A percentile compares a stretch with the other conserved stretches of the same genome.
Evolutionary conservation across 2,113 vertebrate genomes (phyloP).

Genomic region (Cygnus atratus): DNA sequence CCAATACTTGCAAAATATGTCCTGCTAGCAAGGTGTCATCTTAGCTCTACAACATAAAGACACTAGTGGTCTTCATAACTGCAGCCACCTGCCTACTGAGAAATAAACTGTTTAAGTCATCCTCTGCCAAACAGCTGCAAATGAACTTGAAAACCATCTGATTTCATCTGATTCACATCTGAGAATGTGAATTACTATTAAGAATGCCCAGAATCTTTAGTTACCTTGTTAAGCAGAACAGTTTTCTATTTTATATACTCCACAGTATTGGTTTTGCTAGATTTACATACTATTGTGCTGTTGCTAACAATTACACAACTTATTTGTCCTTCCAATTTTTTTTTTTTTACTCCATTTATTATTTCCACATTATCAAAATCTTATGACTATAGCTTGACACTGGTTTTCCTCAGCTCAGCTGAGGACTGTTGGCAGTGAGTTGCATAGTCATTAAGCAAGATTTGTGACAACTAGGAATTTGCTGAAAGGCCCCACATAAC

Average conservation of each 20-base stretch:
- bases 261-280: background rate
- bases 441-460: background rate
- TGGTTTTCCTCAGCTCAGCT: background rate
- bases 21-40: background rate
- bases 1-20: background rate
- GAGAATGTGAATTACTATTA: background rate
- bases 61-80: background rate
- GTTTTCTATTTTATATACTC: background rate
- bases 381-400: background rate
- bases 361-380: background rate
- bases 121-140: background rate
- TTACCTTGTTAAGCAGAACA: background rate
- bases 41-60: background rate
- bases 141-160: background rate
- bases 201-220: background rate
- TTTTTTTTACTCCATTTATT: background rate
- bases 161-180: background rate
- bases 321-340: background rate
- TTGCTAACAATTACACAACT: background rate
- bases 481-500: background rate
- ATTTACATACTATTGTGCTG: background rate
- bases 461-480: background rate
- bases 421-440: background rate
- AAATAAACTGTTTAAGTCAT: background rate
- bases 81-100: background rate